Evolutionary conservation across 2,888 invertebrate species (phyloP).

Genomic region (Polydrusus tereticollis): DNA sequence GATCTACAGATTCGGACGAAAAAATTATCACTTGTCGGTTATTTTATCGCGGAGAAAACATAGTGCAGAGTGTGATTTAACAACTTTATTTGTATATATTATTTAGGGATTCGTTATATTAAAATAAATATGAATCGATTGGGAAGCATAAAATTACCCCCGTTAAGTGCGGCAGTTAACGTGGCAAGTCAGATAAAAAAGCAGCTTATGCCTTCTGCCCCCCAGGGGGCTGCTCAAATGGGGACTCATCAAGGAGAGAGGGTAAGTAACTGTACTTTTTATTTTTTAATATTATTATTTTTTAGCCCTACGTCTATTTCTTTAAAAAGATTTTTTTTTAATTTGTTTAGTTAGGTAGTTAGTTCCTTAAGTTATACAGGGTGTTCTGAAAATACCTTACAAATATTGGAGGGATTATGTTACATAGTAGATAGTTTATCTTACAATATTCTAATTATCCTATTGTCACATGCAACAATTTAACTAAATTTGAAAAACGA

Average conservation of each 20-base stretch:
- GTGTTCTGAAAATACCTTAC: too few relatives aligned
- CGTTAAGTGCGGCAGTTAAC: constrained; percentile 81
- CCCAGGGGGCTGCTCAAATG: constrained; percentile 23
- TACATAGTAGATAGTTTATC: too few relatives aligned
- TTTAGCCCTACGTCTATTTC: too few relatives aligned
- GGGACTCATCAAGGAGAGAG: constrained; percentile 51
- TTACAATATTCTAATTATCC: too few relatives aligned
- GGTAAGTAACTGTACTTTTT: constrained; percentile 35
- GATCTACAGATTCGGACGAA: constrained; percentile 14
- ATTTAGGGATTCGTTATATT: neutral
- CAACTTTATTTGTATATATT: neutral
- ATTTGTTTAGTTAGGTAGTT: too few relatives aligned
- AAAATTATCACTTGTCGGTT: constrained; percentile 7
- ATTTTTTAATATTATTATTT: too few relatives aligned
- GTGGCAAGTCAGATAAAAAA: constrained; percentile 87
- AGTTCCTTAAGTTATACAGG: too few relatives aligned
- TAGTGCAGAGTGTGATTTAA: neutral
- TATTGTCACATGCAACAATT: too few relatives aligned
- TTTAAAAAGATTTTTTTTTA: too few relatives aligned
- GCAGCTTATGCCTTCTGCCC: constrained; percentile 78
- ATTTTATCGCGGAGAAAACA: neutral
- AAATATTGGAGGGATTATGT: too few relatives aligned
- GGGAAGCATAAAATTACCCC: constrained; percentile 77
- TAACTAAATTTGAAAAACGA: too few relatives aligned
- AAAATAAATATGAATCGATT: constrained; percentile 72